phyloP scores from a whole-genome alignment of 2,888 invertebrate species.

The Apamea anceps region DNA sequence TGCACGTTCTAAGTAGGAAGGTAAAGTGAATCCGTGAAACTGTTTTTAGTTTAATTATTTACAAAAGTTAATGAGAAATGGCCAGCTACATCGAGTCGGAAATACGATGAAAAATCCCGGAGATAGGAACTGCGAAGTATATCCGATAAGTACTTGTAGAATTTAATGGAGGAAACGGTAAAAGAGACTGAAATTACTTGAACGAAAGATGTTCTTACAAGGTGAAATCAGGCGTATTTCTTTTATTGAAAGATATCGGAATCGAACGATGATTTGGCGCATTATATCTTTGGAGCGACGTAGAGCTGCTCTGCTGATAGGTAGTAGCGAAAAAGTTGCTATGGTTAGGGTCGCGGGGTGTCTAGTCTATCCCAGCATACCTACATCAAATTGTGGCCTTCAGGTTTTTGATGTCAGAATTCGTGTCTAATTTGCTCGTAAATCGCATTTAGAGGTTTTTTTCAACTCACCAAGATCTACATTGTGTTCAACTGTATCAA shows the following conservation, averaged over 20 bases:
- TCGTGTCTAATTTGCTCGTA: not conserved
- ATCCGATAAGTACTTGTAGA: slow-evolving; percentile 47
- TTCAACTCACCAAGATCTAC: not conserved
- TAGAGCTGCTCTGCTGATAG: not conserved
- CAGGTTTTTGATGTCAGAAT: not conserved
- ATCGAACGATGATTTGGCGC: slow-evolving; percentile 1
- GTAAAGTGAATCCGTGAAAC: slow-evolving; percentile 3
- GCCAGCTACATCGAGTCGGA: slow-evolving; percentile 27
- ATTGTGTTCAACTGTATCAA: not conserved
- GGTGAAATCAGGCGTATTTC: slow-evolving; percentile 15
- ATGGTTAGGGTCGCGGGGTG: too few relatives aligned
- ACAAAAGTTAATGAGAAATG: slow-evolving; percentile 56
- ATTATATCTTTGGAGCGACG: slow-evolving; percentile 6
- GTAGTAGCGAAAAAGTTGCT: too few relatives aligned
- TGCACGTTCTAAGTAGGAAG: not conserved
- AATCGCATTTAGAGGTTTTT: not conserved
- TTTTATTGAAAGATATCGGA: slow-evolving; percentile 23
- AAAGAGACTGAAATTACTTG: slow-evolving; percentile 39
- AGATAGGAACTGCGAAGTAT: slow-evolving; percentile 47
- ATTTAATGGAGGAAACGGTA: slow-evolving; percentile 34
- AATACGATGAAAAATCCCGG: slow-evolving; percentile 36
- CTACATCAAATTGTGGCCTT: not conserved
- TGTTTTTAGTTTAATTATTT: slow-evolving; percentile 45
- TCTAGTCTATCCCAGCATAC: not conserved
- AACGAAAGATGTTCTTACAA: slow-evolving; percentile 38